Base-by-base conservation (phyloP, 1,140 invertebrate species). In the Lasioglossum albipes region DNA sequence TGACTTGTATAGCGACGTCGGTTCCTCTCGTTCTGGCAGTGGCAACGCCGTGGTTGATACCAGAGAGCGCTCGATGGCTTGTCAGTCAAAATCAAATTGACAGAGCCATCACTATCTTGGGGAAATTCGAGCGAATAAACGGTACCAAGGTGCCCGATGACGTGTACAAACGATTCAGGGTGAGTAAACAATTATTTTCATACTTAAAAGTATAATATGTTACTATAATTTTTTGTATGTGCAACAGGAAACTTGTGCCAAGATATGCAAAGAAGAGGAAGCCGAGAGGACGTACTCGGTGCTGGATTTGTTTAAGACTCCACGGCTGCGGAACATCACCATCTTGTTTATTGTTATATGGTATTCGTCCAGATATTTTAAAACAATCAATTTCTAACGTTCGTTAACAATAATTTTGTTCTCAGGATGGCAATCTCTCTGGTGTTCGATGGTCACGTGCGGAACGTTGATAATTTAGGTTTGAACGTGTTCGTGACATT, bases 11-110 rank as follows among this genome's bases (percentile, higher is more conserved):
- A 18, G 94, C 94, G 0, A 97, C 96, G 18, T 96, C 96, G n/a
- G 94, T 95, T 1, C 97, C 97, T 0, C 94, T 98, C 62, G 85
- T 95, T 0, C 87, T 97, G 18, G 95, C 95, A 2, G 89, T 96
- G 6, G 91, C 95, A 0, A 96, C 97, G 0, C 96, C 96, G 0
- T 96, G 95, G 92, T 84, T 97, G 4, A 96, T 98, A 7, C 97
- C 97, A 0, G 97, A 98, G 92, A 97, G 97, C 86, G 97, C 97
- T 1, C 95, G 97, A 94, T 98, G 97, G 97, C 90, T 98, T 16
- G 95, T 97, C 0, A 97, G 97, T 2, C 96, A 97, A 93, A 97
- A 97, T 5, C 94, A 96, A 88, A 93, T 97, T 1, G 96, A 97
- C 75, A 95, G 96, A 87, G 97, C 97, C 6, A 94, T 97, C 36